Base-by-base conservation (phyloP, 1,140 invertebrate species). In the Leptopilina clavipes region DNA sequence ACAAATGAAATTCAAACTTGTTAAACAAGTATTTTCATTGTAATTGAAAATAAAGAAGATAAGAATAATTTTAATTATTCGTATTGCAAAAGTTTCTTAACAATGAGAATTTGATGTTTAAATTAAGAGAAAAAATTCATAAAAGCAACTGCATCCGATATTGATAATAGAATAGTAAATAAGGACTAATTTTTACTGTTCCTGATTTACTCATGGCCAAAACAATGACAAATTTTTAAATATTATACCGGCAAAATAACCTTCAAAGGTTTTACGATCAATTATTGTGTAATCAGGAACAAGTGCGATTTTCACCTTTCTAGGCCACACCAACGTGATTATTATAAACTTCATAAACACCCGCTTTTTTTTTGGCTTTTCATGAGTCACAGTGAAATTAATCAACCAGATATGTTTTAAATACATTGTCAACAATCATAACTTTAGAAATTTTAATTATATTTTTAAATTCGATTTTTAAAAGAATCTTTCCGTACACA, bases 191-290 rank as follows among this genome's bases (percentile, higher is more conserved):
- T n/a, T n/a, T 48, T n/a, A 48, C 6, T n/a, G n/a, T 52, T 52
- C n/a, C 48, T 52, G n/a, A 17, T 52, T 17, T 17, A 52, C 17
- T 52, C 48, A 52, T 6, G n/a, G 48, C 14, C 7, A 52, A 52
- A 52, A n/a, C 14, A 52, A 52, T 52, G 48, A 52, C 48, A 17
- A 17, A n/a, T 17, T 52, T 5, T 52, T 40, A 40, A 8, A 8
- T 40, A 3, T 40, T 40, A 8, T 17, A 52, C 14, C n/a, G 48
- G n/a, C n/a, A 17, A 52, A 52, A 52, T 17, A 52, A 52, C 48
- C 48, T 52, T 52, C 48, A 7, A 52, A 52, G 48, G n/a, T 52
- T 52, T 52, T 52, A 52, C 48, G 48, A 52, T 17, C 48, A 52
- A 52, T 52, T 17, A 17, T 52, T 52, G 48, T 52, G 6, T 52